Evolutionary conservation across 1,140 invertebrate species (phyloP).

Genomic region (Physella acuta): DNA sequence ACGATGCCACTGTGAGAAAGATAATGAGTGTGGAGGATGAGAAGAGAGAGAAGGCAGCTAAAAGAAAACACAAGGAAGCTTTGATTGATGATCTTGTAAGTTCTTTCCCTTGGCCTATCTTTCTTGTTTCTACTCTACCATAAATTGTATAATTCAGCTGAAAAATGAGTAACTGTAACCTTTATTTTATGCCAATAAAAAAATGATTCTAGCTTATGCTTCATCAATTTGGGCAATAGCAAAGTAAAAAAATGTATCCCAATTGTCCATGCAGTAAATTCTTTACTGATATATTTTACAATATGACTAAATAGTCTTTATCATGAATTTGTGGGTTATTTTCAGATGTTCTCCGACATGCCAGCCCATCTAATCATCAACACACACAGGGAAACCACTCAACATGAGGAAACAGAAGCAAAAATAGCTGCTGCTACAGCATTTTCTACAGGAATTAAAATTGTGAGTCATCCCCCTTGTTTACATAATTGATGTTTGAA

Average conservation of each 20-base stretch:
- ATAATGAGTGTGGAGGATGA: constrained; percentile 70
- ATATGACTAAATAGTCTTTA: too few relatives aligned
- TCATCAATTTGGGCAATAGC: too few relatives aligned
- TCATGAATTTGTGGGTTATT: constrained; percentile 71
- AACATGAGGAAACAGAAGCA: constrained; percentile 26
- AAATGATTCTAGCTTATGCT: too few relatives aligned
- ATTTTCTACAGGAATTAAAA: constrained; percentile 57
- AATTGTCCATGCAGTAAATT: too few relatives aligned
- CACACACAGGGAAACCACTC: constrained; percentile 72
- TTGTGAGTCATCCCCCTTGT: constrained; percentile 36
- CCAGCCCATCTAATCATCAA: constrained; percentile 86
- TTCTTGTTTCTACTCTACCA: too few relatives aligned
- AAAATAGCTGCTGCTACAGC: constrained; percentile 31
- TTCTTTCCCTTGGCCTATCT: too few relatives aligned
- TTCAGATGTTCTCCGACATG: constrained; percentile 81
- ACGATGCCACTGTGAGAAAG: constrained; percentile 56
- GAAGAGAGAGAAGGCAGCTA: constrained; percentile 71
- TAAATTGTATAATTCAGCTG: too few relatives aligned
- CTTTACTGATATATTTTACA: too few relatives aligned
- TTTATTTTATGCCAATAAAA: too few relatives aligned
- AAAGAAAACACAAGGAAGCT: constrained; percentile 82
- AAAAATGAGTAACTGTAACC: too few relatives aligned
- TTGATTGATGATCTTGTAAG: constrained; percentile 82
- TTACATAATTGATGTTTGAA: too few relatives aligned
- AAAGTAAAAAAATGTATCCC: too few relatives aligned